Evolutionary conservation across 1,140 invertebrate species (phyloP).

Genomic region (Trichonephila inaurata): DNA sequence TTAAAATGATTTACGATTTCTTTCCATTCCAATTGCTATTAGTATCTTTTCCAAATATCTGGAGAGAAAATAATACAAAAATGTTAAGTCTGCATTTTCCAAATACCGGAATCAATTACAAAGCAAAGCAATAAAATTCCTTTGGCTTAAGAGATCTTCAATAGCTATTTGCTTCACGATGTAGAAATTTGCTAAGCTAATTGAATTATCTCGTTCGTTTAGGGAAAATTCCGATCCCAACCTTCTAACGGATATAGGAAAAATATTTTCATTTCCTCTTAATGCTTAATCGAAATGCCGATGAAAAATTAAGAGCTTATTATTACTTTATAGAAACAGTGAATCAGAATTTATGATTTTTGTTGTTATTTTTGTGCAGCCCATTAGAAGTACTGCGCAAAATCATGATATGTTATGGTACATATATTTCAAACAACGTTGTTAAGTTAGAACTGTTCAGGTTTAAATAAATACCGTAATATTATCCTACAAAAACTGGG

Average conservation of each 20-base stretch:
- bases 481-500: too few species aligned
- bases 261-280: neutral
- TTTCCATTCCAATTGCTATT: neutral
- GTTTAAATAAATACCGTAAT: too few species aligned
- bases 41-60: neutral
- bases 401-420: too few species aligned
- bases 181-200: constrained; percentile 31
- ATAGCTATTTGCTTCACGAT: neutral
- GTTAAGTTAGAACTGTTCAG: too few species aligned
- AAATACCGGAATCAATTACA: constrained; percentile 1
- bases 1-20: neutral
- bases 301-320: neutral
- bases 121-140: neutral
- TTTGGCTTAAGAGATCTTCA: neutral
- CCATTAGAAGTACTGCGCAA: neutral
- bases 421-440: too few species aligned
- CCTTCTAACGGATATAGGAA: neutral
- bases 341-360: neutral
- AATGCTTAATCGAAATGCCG: neutral
- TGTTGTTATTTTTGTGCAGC: neutral
- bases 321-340: neutral
- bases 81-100: neutral
- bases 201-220: neutral
- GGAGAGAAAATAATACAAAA: neutral
- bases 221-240: neutral